These are phyloP conservation scores for Ptilonorhynchus violaceus DNA, from an alignment of 2,113 vertebrate species.

Conservation along the genomic window DNA sequence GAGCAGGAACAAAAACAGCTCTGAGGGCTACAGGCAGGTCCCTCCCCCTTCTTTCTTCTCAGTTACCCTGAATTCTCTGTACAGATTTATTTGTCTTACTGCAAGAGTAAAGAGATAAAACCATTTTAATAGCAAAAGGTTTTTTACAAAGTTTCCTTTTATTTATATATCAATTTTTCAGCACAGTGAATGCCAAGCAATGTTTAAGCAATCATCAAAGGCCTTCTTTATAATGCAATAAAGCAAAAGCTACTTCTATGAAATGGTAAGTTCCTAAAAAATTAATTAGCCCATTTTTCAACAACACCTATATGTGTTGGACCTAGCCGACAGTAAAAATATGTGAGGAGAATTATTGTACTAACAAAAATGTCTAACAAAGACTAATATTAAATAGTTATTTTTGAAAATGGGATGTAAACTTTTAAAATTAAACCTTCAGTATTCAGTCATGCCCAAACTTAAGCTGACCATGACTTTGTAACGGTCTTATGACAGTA, in stretches of 20 bases:
- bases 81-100: neutral
- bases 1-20: neutral
- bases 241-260: neutral
- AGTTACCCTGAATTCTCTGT: neutral
- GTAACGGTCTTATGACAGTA: neutral
- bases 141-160: neutral
- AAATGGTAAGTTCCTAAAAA: neutral
- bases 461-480: neutral
- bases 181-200: neutral
- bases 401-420: neutral
- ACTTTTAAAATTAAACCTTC: neutral
- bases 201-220: neutral
- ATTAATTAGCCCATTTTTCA: neutral
- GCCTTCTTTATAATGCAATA: neutral
- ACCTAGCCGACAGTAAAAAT: neutral
- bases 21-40: neutral
- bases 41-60: neutral
- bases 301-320: neutral
- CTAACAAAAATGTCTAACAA: neutral
- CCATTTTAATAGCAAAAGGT: neutral
- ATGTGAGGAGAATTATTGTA: neutral
- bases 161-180: neutral
- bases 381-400: neutral
- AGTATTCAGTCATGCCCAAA: neutral
- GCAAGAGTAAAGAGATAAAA: neutral